Base-by-base conservation (phyloP, 2,888 invertebrate species). In the Glyphotaelius pellucidus region DNA sequence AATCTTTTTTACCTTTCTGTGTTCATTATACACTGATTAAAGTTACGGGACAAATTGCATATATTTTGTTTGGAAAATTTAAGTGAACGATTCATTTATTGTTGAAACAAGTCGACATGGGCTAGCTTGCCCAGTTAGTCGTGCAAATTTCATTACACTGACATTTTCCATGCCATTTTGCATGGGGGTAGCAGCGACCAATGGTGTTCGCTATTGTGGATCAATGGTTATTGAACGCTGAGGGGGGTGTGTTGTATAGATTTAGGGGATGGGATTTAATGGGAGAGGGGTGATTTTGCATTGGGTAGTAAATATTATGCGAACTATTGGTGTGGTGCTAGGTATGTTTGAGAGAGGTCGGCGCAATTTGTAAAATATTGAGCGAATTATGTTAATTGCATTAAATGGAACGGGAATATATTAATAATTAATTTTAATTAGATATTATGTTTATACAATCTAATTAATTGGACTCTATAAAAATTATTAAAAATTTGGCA, bases 141-240 rank as follows among this genome's bases (percentile, higher is more conserved):
- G 83, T 38, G 83, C 83, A 83, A 83, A 86, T 42, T 86, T 42
- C n/a, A 86, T 86, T 86, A 86, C 42, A 12, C 30, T 86, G 86
- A 38, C 86, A 86, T 47, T 42, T 38, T 86, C 42, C 14, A 47
- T 42, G 86, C 86, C 19, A 83, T 83, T 86, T 86, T 42, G 42
- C 86, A 42, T 47, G n/a, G 47, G 86, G 86, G 86, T 15, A 47
- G n/a, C 35, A 19, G 30, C 38, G 14, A 86, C 86, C 86, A 86
- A 86, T 86, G 30, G 86, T n/a, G n/a, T 86, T n/a, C 38, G 67
- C 25, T n/a, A 42, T 38, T n/a, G 30, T 86, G 42, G 47, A 86
- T 86, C 86, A 86, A 86, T 86, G 86, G 30, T 35, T 47, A 86
- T 86, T n/a, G 86, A 86, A 86, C 86, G n/a, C 83, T 11, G 86